Evolutionary conservation across 23 tunicate species (phyloP).

Genomic region (Oikopleura dioica): DNA sequence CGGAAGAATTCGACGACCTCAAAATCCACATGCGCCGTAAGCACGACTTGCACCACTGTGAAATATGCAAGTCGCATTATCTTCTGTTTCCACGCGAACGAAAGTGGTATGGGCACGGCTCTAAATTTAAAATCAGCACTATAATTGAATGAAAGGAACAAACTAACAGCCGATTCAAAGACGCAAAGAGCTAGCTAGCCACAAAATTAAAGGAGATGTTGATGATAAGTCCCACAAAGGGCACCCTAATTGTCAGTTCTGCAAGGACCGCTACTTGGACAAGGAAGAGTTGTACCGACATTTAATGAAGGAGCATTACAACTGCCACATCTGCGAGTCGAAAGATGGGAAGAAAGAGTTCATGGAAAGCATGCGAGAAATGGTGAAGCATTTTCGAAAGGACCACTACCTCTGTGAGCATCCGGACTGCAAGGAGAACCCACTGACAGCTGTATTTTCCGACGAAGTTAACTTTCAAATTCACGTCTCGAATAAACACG

Average conservation of each 20-base stretch:
- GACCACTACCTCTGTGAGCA: constrained; percentile 59
- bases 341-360: constrained; percentile 35
- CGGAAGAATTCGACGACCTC: no score
- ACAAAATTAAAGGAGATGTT: constrained; percentile 49
- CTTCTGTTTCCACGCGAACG: constrained; percentile 47
- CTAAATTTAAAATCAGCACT: no score
- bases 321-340: constrained; percentile 72
- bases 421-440: constrained; percentile 31
- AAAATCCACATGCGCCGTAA: no score
- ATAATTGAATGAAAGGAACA: no score
- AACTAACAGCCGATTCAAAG: no score
- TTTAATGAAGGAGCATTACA: constrained; percentile 38
- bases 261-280: constrained; percentile 44
- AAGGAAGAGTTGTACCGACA: constrained; percentile 44
- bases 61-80: no score
- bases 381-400: constrained; percentile 29
- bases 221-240: constrained; percentile 70
- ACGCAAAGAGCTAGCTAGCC: constrained; percentile 57
- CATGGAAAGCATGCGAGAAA: constrained; percentile 28
- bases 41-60: no score
- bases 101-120: constrained; percentile 41
- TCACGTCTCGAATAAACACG: no score
- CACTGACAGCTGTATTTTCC: constrained; percentile 47
- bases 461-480: constrained; percentile 35
- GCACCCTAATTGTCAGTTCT: constrained; percentile 60